A percentile compares a stretch with the other conserved stretches of the same genome.
Conservation (phyloP, 2,113 vertebrate species). For the Terrapene triunguis region DNA sequence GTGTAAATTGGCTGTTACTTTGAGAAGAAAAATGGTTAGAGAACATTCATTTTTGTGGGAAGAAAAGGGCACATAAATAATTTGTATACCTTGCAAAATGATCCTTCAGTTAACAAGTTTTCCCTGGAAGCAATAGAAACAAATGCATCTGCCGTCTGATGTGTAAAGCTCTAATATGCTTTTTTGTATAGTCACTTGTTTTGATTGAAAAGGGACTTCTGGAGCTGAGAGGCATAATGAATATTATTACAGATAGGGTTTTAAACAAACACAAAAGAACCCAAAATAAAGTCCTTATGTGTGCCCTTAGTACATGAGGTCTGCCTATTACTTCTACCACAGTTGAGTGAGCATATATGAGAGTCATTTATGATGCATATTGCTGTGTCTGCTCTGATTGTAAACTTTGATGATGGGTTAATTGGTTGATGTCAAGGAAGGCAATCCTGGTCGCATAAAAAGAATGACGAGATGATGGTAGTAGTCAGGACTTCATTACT, state of each 20-base stretch:
- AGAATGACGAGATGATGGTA: background rate
- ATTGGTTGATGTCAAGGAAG: conserved; percentile 67
- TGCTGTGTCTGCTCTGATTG: conserved; percentile 43
- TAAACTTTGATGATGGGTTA: conserved; percentile 65
- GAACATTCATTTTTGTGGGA: background rate
- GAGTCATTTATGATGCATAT: conserved; percentile 58
- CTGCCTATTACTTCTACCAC: conserved; percentile 39
- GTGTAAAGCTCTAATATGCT: background rate
- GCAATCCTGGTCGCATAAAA: conserved; percentile 2
- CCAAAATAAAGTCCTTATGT: background rate
- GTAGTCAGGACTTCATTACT: conserved; percentile 49
- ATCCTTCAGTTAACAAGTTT: conserved; percentile 14
- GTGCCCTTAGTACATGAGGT: conserved; percentile 2
- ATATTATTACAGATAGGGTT: conserved; percentile 22
- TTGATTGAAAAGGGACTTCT: conserved; percentile 51
- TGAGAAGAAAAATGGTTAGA: background rate
- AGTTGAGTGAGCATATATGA: conserved; percentile 52
- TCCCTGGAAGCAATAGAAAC: conserved; percentile 3
- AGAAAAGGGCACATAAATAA: conserved; percentile 20
- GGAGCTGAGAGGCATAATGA: conserved; percentile 38
- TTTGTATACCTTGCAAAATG: background rate
- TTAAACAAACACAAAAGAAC: conserved; percentile 41
- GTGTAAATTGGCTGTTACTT: background rate
- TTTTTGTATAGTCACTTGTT: conserved; percentile 57
- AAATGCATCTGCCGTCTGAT: background rate